Evolutionary conservation across 2,888 invertebrate genomes (phyloP).

Genomic region (Brassicogethes aeneus): DNA sequence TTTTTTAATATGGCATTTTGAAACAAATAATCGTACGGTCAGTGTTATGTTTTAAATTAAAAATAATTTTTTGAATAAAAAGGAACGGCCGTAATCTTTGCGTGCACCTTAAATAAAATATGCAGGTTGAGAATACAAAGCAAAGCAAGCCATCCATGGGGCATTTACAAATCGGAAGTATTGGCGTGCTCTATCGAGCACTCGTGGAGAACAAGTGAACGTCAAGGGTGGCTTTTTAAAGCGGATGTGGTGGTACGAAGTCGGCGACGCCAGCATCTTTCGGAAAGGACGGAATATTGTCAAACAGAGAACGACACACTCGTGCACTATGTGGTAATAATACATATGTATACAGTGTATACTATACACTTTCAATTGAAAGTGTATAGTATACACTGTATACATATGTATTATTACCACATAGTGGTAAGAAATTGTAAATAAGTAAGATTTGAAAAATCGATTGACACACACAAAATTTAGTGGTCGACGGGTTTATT

Average conservation of each 20-base stretch:
- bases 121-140: background rate
- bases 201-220: constrained; percentile 7
- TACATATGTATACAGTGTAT: too few relatives aligned
- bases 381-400: too few relatives aligned
- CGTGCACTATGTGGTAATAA: constrained; percentile 13
- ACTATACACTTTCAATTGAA: too few relatives aligned
- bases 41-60: too few relatives aligned
- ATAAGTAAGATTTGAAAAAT: too few relatives aligned
- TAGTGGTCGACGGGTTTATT: too few relatives aligned
- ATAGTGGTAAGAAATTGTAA: too few relatives aligned
- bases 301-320: background rate
- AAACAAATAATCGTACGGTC: too few relatives aligned
- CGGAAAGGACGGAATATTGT: background rate
- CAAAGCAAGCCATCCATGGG: background rate
- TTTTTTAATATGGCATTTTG: too few relatives aligned
- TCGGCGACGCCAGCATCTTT: constrained; percentile 7
- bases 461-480: too few relatives aligned
- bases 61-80: too few relatives aligned
- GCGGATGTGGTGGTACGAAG: constrained; percentile 20
- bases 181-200: constrained; percentile 16
- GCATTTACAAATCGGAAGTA: constrained; percentile 14
- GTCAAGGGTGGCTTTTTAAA: constrained; percentile 17
- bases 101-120: background rate
- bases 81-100: background rate
- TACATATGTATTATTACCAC: too few relatives aligned